Base-by-base conservation (phyloP, 2,797 vertebrate species). In the Ctenopoma multispine region DNA sequence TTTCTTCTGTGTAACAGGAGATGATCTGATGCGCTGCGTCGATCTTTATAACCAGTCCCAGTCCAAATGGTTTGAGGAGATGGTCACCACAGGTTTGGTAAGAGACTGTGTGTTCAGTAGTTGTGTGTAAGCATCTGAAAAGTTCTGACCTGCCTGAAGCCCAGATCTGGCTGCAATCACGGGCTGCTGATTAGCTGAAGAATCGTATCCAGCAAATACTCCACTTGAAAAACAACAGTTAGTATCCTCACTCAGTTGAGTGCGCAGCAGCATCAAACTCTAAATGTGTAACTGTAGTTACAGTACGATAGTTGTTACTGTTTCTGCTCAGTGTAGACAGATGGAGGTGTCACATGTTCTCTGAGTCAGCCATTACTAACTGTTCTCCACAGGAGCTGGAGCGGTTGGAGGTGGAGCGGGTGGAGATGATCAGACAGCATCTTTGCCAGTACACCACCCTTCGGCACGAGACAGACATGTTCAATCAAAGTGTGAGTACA, bases 1-100 rank as follows among this genome's bases (percentile, higher is more conserved):
- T 15, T 13, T 14, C 1, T 59, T 38, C 0, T 58, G n/a, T 47
- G 7, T 63, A 31, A 5, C 88, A 99, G 98, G 98, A 53, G 98
- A 99, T 24, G 98, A 99, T 38, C 94, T 99, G 80, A 99, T 97
- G 96, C 96, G 96, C 75, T 99, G 97, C 0, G 97, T 99, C 27
- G 97, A 99, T 85, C 96, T 99, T 46, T 99, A 99, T 79, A 99
- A 99, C 79, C 98, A 99, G 92, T 95, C 95, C 29, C 98, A 99
- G 89, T 99, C 97, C 78, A 98, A 98, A 63, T 99, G 98, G 98
- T 99, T 99, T 85, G 98, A 99, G 84, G 98, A 99, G 91, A 99
- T 99, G 95, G 97, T 99, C 75, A 99, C 98, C 10, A 97, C 97
- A 20, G 97, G 97, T 15, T 87, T 99, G 95, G 98, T 99, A 92